A percentile compares a stretch with the other conserved stretches of the same genome.
Conservation (phyloP, 2,797 vertebrate species). For the Sandelia bainsii region DNA sequence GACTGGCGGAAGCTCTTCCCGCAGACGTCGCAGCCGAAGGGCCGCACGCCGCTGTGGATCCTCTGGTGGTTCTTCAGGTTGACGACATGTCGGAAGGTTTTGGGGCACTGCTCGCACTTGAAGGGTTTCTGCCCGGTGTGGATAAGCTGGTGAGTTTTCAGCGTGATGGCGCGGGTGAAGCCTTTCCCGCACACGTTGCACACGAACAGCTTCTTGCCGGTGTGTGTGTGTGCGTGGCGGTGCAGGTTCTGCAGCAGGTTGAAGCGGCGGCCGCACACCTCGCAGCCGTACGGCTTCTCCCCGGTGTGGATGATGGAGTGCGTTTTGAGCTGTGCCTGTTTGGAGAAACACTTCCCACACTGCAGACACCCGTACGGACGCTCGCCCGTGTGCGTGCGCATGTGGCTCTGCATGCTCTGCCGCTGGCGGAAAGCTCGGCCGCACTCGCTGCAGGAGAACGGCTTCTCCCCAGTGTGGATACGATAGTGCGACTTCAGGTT, state of each 20-base stretch:
- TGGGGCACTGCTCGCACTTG: conserved; percentile 77
- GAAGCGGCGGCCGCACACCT: conserved; percentile 79
- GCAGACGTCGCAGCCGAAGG: conserved; percentile 80
- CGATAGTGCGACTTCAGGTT: conserved; percentile 70
- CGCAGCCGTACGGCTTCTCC: conserved; percentile 76
- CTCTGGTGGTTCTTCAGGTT: conserved; percentile 84
- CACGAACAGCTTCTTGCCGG: conserved; percentile 72
- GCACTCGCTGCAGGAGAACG: conserved; percentile 72
- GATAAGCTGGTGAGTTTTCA: conserved; percentile 81
- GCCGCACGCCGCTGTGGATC: conserved; percentile 81
- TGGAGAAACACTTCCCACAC: conserved; percentile 81
- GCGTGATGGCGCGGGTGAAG: conserved; percentile 81
- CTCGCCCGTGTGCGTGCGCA: conserved; percentile 72
- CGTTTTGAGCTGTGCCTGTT: conserved; percentile 80
- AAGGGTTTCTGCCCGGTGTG: conserved; percentile 84
- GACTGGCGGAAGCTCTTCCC: conserved; percentile 82
- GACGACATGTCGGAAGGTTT: conserved; percentile 80
- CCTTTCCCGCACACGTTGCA: conserved; percentile 80
- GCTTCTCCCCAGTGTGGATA: conserved; percentile 75
- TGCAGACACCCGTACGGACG: conserved; percentile 71
- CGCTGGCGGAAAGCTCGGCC: conserved; percentile 72
- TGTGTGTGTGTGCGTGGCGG: conserved; percentile 79
- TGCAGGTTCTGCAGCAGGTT: conserved; percentile 83
- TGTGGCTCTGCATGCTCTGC: conserved; percentile 75
- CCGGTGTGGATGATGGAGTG: conserved; percentile 78